Percentiles rank a stretch among this genome's conserved stretches.
Conservation (phyloP, 1,140 invertebrate species). For the Eciton burchellii region DNA sequence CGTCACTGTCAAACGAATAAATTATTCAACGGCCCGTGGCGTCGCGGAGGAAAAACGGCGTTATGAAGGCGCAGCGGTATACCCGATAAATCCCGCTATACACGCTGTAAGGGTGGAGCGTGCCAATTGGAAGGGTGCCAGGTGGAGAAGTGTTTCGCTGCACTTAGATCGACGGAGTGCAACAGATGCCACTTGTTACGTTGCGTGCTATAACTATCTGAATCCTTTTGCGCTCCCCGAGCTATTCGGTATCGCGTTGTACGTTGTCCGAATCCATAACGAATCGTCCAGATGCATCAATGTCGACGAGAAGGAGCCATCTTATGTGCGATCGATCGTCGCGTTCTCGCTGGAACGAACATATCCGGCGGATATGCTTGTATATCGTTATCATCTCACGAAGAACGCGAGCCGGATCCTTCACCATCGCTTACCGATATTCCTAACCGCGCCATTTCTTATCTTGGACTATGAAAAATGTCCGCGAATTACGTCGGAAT, state of each 20-base stretch:
- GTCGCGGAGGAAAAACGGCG: constrained; percentile 32
- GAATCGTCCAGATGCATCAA: not conserved
- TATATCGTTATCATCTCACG: not conserved
- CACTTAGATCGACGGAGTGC: constrained; percentile 75
- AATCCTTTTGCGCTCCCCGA: constrained; percentile 17
- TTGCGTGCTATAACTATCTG: constrained; percentile 64
- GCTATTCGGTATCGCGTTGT: not conserved
- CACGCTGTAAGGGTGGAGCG: constrained; percentile 24
- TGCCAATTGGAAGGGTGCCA: constrained; percentile 79
- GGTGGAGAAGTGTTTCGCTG: constrained; percentile 74
- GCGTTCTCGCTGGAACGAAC: not conserved
- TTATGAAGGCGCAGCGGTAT: constrained; percentile 31
- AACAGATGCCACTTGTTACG: constrained; percentile 81
- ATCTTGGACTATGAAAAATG: constrained; percentile 1
- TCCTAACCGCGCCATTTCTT: constrained; percentile 1
- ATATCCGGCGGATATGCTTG: not conserved
- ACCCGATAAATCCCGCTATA: constrained; percentile 68
- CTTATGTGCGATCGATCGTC: not conserved
- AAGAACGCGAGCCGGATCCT: not conserved
- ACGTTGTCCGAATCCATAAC: constrained; percentile 1
- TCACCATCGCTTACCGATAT: not conserved
- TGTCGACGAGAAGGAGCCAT: not conserved
- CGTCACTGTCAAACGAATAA: constrained; percentile 54
- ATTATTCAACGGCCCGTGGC: constrained; percentile 46
- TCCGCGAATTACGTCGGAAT: constrained; percentile 9